Conservation (phyloP, 2,113 vertebrate genomes). For the Labeo catla region DNA sequence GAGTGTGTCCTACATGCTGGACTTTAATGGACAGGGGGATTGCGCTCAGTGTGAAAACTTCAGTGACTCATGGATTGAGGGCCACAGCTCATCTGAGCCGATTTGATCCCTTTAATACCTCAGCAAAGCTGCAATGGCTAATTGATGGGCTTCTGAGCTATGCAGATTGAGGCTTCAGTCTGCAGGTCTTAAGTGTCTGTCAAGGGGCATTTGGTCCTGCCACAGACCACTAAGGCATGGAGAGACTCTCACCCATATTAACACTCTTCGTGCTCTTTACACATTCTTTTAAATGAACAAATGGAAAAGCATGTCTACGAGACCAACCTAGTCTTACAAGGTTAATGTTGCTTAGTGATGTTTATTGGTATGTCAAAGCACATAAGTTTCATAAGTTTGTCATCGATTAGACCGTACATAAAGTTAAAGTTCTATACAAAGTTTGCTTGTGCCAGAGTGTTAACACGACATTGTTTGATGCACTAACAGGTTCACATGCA, state of each 20-base stretch:
- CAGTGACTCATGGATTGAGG: slow-evolving; percentile 62
- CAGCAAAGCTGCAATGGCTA: slow-evolving; percentile 72
- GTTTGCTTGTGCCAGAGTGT: too few species aligned
- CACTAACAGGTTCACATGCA: slow-evolving; percentile 7
- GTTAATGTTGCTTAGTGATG: neutral
- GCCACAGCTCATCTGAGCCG: slow-evolving; percentile 58
- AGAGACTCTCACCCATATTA: neutral
- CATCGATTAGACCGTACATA: neutral
- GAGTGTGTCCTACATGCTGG: neutral
- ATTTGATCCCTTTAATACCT: slow-evolving; percentile 75
- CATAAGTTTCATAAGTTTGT: neutral
- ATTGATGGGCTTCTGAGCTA: slow-evolving; percentile 74
- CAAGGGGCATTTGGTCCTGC: slow-evolving; percentile 50
- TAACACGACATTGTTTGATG: neutral
- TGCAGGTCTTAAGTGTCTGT: slow-evolving; percentile 66
- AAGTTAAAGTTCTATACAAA: too few species aligned
- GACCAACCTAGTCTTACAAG: neutral
- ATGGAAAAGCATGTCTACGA: neutral
- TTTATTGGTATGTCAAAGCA: neutral
- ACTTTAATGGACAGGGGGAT: slow-evolving; percentile 45
- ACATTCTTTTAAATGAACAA: neutral
- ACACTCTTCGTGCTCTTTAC: neutral
- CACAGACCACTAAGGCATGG: neutral
- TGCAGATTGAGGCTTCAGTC: slow-evolving; percentile 64
- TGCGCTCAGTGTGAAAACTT: slow-evolving; percentile 52